Percentiles rank a stretch among this genome's conserved stretches.
Evolutionary conservation across 2,113 vertebrate genomes (phyloP).

Genomic region (Smithornis capensis): DNA sequence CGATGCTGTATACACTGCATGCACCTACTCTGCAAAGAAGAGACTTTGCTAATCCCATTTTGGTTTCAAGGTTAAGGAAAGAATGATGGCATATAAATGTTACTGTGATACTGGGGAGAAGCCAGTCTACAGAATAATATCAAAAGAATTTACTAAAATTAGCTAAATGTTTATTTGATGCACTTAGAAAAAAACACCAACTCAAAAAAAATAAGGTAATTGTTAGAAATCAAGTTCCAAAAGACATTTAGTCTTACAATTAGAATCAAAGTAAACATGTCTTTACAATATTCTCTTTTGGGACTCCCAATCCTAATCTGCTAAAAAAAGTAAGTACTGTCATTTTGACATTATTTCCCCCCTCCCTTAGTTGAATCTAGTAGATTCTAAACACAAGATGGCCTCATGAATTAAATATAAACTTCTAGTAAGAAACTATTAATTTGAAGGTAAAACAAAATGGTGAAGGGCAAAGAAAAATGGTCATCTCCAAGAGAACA

Average conservation of each 20-base stretch:
- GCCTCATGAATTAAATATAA: slow-evolving; percentile 1
- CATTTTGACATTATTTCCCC: neutral
- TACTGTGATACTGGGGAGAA: neutral
- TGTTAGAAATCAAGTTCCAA: neutral
- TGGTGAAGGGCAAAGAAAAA: neutral
- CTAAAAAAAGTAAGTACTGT: neutral
- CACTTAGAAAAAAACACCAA: neutral
- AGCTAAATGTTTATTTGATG: neutral
- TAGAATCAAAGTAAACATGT: neutral
- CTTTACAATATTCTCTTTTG: neutral
- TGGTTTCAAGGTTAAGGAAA: neutral
- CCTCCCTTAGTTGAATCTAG: neutral
- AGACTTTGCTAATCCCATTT: neutral
- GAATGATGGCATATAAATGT: neutral
- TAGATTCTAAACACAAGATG: neutral
- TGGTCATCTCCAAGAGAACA: neutral
- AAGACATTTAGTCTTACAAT: neutral
- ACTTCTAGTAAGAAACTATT: slow-evolving; percentile 19
- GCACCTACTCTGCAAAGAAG: neutral
- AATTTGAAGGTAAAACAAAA: neutral
- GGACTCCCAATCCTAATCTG: neutral
- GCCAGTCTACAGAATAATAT: neutral
- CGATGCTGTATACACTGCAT: neutral
- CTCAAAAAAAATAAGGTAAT: neutral
- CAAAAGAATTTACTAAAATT: neutral